Conservation (phyloP, 2,888 invertebrate genomes). For the Drosophila kambysellisi region DNA sequence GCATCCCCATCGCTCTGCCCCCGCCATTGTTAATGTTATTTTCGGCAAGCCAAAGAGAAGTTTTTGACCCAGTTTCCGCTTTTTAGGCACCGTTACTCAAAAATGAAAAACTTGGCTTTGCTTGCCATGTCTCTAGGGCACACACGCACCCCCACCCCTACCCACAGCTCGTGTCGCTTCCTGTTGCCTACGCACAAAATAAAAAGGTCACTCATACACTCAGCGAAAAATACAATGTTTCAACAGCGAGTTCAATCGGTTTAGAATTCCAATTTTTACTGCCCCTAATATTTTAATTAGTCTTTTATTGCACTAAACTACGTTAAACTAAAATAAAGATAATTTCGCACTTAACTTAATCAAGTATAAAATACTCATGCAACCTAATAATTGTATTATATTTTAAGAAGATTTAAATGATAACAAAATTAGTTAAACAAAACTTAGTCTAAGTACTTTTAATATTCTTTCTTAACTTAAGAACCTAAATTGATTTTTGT, state of each 20-base stretch:
- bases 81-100: conserved; percentile 67
- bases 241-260: neutral
- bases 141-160: neutral
- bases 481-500: neutral
- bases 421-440: neutral
- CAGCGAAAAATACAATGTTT: neutral
- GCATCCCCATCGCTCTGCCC: neutral
- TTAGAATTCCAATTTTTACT: neutral
- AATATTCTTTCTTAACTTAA: neutral
- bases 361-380: neutral
- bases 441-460: neutral
- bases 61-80: conserved; percentile 78
- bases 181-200: conserved; percentile 4
- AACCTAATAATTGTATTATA: no score
- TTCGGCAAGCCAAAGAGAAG: conserved; percentile 44
- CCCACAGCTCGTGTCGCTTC: conserved; percentile 17
- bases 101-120: conserved; percentile 44
- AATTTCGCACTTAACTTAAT: neutral
- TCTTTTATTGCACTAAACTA: no score
- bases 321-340: neutral
- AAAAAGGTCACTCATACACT: conserved; percentile 32
- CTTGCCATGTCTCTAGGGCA: conserved; percentile 44
- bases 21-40: conserved; percentile 23
- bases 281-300: neutral
- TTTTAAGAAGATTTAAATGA: neutral